A percentile compares a stretch with the other conserved stretches of the same genome.
phyloP scores from a whole-genome alignment of 2,888 invertebrate genomes.

The Sturmia bella region DNA sequence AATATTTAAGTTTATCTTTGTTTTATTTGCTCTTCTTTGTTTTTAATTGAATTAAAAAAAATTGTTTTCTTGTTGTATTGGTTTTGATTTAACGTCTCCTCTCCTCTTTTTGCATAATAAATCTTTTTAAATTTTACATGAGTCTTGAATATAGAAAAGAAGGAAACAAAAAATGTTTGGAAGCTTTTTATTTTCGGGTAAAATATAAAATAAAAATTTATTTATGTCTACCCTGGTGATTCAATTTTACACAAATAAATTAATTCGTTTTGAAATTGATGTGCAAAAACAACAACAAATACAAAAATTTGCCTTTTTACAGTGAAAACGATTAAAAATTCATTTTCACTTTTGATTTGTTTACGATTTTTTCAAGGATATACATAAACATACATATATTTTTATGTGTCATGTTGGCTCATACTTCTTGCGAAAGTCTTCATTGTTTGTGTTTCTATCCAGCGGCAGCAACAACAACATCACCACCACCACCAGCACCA shows the following conservation, averaged over 20 bases:
- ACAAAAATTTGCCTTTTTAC: constrained; percentile 47
- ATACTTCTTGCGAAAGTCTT: constrained; percentile 21
- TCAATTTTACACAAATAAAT: constrained; percentile 51
- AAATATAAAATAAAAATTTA: constrained; percentile 58
- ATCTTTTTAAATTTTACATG: constrained; percentile 45
- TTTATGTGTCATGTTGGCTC: constrained; percentile 2
- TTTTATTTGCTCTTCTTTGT: constrained; percentile 36
- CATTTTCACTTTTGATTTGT: constrained; percentile 69
- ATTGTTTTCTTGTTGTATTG: constrained; percentile 32
- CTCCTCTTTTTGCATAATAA: constrained; percentile 34
- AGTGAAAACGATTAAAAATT: constrained; percentile 69
- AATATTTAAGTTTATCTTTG: constrained; percentile 48
- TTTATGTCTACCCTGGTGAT: constrained; percentile 31
- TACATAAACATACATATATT: no score
- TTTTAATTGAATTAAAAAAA: constrained; percentile 59
- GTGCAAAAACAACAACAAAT: constrained; percentile 6
- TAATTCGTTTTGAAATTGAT: constrained; percentile 54
- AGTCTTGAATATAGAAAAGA: constrained; percentile 17
- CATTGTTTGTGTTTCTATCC: constrained; percentile 43
- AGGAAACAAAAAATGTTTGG: not conserved
- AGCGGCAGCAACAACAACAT: constrained; percentile 44
- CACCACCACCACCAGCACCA: constrained; percentile 27
- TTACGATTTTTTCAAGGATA: constrained; percentile 51
- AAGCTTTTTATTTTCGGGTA: not conserved
- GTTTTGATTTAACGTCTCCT: constrained; percentile 22